A percentile compares a stretch with the other conserved stretches of the same genome.
These are phyloP conservation scores for Buphagus erythrorhynchus DNA, from an alignment of 2,797 vertebrate genomes.

Conservation along the genomic window DNA sequence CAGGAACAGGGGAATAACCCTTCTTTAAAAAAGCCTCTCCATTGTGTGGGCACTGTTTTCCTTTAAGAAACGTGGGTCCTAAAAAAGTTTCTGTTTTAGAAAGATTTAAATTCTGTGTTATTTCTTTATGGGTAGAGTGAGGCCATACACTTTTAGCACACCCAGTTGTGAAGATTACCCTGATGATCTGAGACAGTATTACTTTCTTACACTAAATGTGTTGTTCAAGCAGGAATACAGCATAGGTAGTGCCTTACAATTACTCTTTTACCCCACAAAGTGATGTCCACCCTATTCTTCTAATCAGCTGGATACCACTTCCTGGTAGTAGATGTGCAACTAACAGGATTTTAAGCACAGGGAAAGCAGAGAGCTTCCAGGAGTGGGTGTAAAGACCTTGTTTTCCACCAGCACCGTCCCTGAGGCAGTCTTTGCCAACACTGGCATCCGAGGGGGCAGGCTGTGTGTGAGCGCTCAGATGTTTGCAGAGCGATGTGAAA, in stretches of 20 bases:
- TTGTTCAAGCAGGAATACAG: neutral
- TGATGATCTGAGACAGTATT: neutral
- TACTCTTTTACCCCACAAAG: neutral
- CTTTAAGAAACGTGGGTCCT: neutral
- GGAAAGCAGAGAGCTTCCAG: neutral
- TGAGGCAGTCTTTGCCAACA: neutral
- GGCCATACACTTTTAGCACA: neutral
- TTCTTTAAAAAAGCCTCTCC: neutral
- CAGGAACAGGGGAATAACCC: neutral
- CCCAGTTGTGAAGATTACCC: neutral
- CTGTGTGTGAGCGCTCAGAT: fast-evolving
- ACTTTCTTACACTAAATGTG: neutral
- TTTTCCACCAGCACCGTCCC: neutral
- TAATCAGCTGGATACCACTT: neutral
- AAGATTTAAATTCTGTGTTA: neutral
- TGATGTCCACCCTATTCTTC: neutral
- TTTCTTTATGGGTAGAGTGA: neutral
- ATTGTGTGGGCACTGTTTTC: neutral
- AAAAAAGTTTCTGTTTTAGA: neutral
- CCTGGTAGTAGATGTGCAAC: neutral
- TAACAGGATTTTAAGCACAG: neutral
- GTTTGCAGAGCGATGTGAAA: fast-evolving
- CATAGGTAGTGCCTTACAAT: neutral
- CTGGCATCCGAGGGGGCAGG: fast-evolving
- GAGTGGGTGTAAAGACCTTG: neutral